phyloP scores from a whole-genome alignment of 2,797 vertebrate genomes.

The Carduelis carduelis region DNA sequence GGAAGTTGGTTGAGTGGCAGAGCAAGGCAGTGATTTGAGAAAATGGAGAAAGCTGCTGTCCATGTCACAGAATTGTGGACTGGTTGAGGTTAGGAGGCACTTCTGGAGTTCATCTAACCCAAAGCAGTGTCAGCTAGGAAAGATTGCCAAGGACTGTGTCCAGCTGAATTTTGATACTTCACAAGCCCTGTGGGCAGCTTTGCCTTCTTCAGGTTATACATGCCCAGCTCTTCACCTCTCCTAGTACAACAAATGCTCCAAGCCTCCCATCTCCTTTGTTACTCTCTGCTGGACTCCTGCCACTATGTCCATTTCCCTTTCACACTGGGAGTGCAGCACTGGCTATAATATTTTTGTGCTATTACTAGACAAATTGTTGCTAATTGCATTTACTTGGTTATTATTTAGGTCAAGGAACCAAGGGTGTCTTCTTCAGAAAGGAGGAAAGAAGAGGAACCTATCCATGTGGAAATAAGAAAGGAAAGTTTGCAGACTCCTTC shows the following conservation, averaged over 20 bases:
- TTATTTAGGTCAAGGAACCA: constrained; percentile 69
- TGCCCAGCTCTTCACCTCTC: background rate
- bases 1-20: background rate
- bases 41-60: background rate
- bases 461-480: constrained; percentile 42
- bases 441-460: constrained; percentile 65
- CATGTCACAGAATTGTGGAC: background rate
- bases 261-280: background rate
- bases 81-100: background rate
- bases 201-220: background rate
- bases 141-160: background rate
- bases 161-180: background rate
- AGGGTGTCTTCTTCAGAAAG: constrained; percentile 56
- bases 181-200: accelerated
- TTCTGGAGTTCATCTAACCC: background rate
- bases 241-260: background rate
- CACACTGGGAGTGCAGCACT: background rate
- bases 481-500: background rate
- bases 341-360: background rate
- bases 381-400: background rate
- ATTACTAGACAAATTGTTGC: background rate
- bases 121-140: background rate
- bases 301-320: background rate
- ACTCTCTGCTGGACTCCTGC: background rate
- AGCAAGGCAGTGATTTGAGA: background rate